These are phyloP conservation scores for Catharus minimus DNA, from an alignment of 2,113 vertebrate genomes.

Conservation along the genomic window DNA sequence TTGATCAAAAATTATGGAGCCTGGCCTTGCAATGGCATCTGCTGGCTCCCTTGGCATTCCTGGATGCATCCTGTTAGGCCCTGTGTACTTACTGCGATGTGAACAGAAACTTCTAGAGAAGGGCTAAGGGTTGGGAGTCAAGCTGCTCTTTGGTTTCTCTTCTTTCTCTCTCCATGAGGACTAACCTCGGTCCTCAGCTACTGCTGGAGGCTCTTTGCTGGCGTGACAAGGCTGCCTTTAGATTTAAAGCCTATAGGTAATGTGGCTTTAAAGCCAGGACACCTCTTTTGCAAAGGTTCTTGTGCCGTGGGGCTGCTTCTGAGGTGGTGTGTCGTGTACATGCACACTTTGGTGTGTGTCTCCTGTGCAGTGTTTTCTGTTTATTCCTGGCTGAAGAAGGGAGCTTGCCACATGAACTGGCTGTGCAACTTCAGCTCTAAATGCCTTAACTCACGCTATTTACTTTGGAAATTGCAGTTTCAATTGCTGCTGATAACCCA, in stretches of 20 bases:
- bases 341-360: not conserved
- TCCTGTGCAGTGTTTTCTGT: not conserved
- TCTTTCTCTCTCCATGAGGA: not conserved
- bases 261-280: not conserved
- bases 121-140: not conserved
- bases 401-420: not conserved
- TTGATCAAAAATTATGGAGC: not conserved
- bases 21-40: rapidly evolving
- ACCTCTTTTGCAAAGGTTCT: not conserved
- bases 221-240: not conserved
- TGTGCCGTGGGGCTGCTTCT: not conserved
- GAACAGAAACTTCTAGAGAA: not conserved
- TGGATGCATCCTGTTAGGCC: not conserved
- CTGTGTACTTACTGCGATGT: not conserved
- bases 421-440: not conserved
- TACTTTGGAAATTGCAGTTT: slow-evolving; percentile 32
- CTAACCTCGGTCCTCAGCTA: not conserved
- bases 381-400: not conserved
- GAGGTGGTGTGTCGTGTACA: not conserved
- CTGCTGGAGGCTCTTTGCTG: not conserved
- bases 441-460: not conserved
- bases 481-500: slow-evolving; percentile 11
- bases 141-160: not conserved
- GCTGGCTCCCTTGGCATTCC: not conserved
- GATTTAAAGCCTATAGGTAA: not conserved